phyloP scores from a whole-genome alignment of 2,888 invertebrate genomes.

The Microplitis manilae region DNA sequence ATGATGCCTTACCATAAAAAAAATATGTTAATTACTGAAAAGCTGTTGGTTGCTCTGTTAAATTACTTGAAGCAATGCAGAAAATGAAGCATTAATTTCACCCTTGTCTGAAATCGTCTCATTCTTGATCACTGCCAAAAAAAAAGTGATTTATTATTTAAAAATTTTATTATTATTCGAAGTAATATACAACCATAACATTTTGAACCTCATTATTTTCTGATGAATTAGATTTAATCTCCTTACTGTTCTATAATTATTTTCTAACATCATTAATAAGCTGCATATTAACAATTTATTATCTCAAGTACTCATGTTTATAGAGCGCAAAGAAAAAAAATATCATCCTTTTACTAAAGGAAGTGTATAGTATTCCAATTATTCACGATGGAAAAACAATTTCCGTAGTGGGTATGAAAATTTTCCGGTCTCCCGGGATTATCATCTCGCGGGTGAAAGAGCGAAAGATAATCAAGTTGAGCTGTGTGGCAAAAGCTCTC shows the following conservation, averaged over 20 bases:
- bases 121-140: no score
- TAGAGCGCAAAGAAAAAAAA: neutral
- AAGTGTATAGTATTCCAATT: slow-evolving; percentile 13
- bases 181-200: neutral
- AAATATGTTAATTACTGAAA: no score
- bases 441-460: slow-evolving; percentile 6
- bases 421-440: slow-evolving; percentile 16
- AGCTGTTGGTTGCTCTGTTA: no score
- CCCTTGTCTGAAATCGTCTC: no score
- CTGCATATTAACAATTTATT: neutral
- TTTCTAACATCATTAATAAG: neutral
- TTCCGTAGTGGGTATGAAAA: slow-evolving; percentile 24
- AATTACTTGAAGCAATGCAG: no score
- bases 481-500: slow-evolving; percentile 23
- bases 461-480: slow-evolving; percentile 29
- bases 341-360: neutral
- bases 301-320: neutral
- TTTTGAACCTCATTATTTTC: neutral
- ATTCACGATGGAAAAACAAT: slow-evolving; percentile 23
- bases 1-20: no score
- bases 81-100: no score
- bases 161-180: neutral
- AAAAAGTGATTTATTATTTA: neutral
- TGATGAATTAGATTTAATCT: neutral
- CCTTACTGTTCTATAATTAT: neutral